These are phyloP conservation scores for Clivina fossor DNA, from an alignment of 2,888 invertebrate genomes.

Conservation along the genomic window DNA sequence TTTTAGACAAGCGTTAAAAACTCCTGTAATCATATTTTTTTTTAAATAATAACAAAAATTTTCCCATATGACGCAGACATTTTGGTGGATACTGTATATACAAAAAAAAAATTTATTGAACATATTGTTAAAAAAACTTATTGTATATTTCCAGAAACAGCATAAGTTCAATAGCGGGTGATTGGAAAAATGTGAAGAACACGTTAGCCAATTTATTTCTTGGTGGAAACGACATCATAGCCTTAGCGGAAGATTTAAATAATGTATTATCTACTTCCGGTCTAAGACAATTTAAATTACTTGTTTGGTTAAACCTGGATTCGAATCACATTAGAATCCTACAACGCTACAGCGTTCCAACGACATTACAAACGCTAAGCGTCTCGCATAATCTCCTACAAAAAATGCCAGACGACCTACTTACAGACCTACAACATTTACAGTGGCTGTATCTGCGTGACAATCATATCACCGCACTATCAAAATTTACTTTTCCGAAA, in stretches of 20 bases:
- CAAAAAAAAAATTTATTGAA: no score
- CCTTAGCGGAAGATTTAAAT: constrained; percentile 59
- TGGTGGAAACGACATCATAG: constrained; percentile 77
- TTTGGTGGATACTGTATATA: no score
- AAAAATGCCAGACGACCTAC: constrained; percentile 66
- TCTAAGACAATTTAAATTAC: constrained; percentile 56
- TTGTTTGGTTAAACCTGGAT: constrained; percentile 71
- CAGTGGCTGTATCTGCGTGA: constrained; percentile 70
- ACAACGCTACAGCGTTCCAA: constrained; percentile 64
- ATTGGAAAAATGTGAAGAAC: constrained; percentile 77
- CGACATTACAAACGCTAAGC: constrained; percentile 70
- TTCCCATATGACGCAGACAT: no score
- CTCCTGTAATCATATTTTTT: no score
- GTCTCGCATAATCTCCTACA: constrained; percentile 72
- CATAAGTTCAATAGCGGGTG: constrained; percentile 70
- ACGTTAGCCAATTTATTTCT: constrained; percentile 77
- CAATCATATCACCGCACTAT: constrained; percentile 62
- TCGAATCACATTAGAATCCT: constrained; percentile 70
- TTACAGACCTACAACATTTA: constrained; percentile 65
- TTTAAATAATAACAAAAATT: no score
- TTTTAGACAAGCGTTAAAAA: no score
- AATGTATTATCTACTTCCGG: constrained; percentile 48
- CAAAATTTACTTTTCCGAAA: constrained; percentile 54
- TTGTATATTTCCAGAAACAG: constrained; percentile 81
- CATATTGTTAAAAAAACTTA: no score